Base-by-base conservation (phyloP, 2,797 vertebrate genomes). In the Hafferia zeledoni region DNA sequence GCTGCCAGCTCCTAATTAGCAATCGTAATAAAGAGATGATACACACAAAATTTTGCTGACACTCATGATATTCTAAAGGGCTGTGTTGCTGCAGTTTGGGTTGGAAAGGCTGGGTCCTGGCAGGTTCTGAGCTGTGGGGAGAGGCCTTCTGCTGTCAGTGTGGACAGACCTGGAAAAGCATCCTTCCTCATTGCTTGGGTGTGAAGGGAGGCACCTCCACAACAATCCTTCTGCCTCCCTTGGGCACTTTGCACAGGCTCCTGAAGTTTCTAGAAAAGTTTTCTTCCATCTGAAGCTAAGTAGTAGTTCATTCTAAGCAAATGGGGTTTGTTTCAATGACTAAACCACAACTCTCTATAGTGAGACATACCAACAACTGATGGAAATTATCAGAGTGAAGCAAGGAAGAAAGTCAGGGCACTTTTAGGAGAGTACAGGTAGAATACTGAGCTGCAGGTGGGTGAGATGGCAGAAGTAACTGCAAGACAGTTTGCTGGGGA, bases 101-200 rank as follows among this genome's bases (percentile, higher is more conserved):
- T 59, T 60, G 64, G 33, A 87, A 83, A 60, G 33, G 33, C 53
- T 56, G 50, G 23, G 15, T 72, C 41, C 57, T 6, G 11, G 18
- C 0, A 2, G 47, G 27, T 44, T 67, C 56, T 1, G 2, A 47
- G 60, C 1, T 3, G 8, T 31, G 9, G 55, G 37, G 78, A 60
- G 49, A 44, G 27, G 46, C 4, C 15, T 69, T 24, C 35, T 46
- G 33, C 43, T 46, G 5, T 31, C 44, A 55, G 25, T 5, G 3
- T 4, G 30, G 24, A 12, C 37, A n/a, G 44, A 35, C 31, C 31
- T 13, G 5, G 28, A 78, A 75, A 75, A 56, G 3, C 53, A 53
- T 74, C 76, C 44, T 61, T 28, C n/a, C 33, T 71, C 33, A 24
- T 43, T 37, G 49, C 37, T 25, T 39, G 60, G 10, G 11, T 27